phyloP scores from a whole-genome alignment of 2,797 vertebrate genomes.

The Fringilla coelebs region DNA sequence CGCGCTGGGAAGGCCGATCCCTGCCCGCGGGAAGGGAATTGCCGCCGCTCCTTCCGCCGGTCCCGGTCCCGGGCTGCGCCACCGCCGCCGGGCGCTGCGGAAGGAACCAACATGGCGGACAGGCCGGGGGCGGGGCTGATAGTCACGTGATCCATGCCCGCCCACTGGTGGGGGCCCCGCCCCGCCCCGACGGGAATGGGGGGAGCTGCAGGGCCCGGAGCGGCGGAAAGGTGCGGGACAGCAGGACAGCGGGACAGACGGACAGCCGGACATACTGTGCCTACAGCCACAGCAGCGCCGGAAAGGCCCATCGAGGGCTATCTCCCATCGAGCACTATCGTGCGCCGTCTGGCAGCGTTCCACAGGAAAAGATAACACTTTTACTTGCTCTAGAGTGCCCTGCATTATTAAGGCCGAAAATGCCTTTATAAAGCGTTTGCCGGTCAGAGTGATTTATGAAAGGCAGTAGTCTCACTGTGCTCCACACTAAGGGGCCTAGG shows the following conservation, averaged over 20 bases:
- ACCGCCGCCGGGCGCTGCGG: neutral
- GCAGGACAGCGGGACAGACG: neutral
- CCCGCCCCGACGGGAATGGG: neutral
- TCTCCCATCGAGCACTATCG: accelerated
- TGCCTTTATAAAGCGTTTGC: accelerated
- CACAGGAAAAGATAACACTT: accelerated
- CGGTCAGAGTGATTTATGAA: neutral
- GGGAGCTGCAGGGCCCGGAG: accelerated
- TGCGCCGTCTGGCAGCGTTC: accelerated
- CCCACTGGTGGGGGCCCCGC: no score
- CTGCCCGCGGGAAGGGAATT: neutral
- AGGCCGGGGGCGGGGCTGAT: neutral
- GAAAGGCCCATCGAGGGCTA: accelerated
- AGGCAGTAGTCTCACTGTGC: neutral
- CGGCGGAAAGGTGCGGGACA: no score
- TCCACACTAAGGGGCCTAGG: accelerated
- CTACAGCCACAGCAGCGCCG: accelerated
- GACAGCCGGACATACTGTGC: neutral
- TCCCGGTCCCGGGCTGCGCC: neutral
- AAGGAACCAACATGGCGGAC: constrained; percentile 55
- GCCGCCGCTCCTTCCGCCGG: neutral
- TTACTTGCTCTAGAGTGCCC: accelerated
- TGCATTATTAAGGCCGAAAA: neutral
- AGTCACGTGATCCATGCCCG: neutral
- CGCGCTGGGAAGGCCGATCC: neutral